Base-by-base conservation (phyloP, 2,113 vertebrate genomes). In the Lichenostomus cassidix region DNA sequence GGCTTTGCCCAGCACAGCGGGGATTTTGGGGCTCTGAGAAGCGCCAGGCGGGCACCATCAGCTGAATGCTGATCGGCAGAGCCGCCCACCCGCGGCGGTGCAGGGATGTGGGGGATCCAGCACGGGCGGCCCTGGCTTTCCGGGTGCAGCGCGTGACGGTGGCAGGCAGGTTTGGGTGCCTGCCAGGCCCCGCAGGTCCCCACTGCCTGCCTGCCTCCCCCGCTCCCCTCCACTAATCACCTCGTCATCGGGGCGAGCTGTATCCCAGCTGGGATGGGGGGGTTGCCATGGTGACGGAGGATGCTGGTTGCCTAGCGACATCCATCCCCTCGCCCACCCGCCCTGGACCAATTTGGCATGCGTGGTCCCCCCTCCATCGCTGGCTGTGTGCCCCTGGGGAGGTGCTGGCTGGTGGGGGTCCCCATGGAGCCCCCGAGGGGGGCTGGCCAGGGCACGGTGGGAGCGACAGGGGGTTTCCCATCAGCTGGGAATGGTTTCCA, bases 271-370 rank as follows among this genome's bases (percentile, higher is more conserved):
- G 90, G 92, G 96, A 90, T 97, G 96, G 96, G 97, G 71, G 83
- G 73, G 80, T 98, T 98, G 95, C 94, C 92, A 95, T 97, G 96
- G 97, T 11, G 94, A 98, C 24, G 22, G 92, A 96, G 96, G 97
- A 98, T 98, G 98, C 98, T 92, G 97, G 97, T 97, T 96, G 94
- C 96, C 64, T 94, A 88, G 95, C 87, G 82, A 90, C 94, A 94
- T 90, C 71, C 87, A 88, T 94, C 94, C 94, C 89, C 88, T 94
- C 95, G 85, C 96, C 96, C 93, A 96, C 96, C 77, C 12, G 27
- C 63, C 95, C 85, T 84, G 87, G 88, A 91, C 94, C 60, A 17
- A 87, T 97, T 97, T 70, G 56, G 79, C 60, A 35, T 86, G 73
- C 58, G 18, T 91, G 90, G 79, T 87, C 33, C 42, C 52, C 78